Base-by-base conservation (phyloP, 2,888 invertebrate genomes). In the Drosophila neotestacea region DNA sequence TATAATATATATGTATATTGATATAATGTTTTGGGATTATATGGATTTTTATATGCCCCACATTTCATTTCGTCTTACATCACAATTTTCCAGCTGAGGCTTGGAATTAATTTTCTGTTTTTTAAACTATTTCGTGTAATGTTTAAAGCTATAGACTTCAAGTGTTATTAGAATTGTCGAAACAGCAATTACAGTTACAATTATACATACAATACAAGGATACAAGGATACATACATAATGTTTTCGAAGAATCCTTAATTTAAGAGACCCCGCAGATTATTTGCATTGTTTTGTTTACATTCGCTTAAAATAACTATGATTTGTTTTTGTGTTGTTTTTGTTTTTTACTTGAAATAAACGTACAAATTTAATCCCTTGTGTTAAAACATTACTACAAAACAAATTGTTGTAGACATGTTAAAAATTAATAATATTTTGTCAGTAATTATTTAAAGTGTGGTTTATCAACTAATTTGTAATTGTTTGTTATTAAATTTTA, bases 341-440 rank as follows among this genome's bases (percentile, higher is more conserved):
- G 41, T 56, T 34, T 66, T 54, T 66, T 54, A 59, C 51, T 64
- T 61, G 60, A 81, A 81, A 78, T 79, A 77, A 90, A 79, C 77
- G 72, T 36, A 81, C 79, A 82, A 83, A 86, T 85, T 79, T 78
- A 85, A 90, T 90, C 91, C 90, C 90, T 90, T 90, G 90, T 90
- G 88, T 76, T 77, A 72, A 80, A 86, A 86, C 27, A 56, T 80
- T 70, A 47, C 58, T 71, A 71, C 68, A 68, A 73, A 73, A 73
- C 52, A 68, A 67, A 64, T 73, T 52, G 61, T 48, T 60, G 66
- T 48, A 66, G 61, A 47, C 54, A 72, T 76, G 68, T 50, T 74
- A 58, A 61, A 74, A 71, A 62, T 71, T 55, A 69, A 50, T 56
- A 54, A 38, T 62, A 47, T 66, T 52, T 55, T 63, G 11, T 46